Conservation (phyloP, 1,140 invertebrate species). For the Dreissena rostriformis region DNA sequence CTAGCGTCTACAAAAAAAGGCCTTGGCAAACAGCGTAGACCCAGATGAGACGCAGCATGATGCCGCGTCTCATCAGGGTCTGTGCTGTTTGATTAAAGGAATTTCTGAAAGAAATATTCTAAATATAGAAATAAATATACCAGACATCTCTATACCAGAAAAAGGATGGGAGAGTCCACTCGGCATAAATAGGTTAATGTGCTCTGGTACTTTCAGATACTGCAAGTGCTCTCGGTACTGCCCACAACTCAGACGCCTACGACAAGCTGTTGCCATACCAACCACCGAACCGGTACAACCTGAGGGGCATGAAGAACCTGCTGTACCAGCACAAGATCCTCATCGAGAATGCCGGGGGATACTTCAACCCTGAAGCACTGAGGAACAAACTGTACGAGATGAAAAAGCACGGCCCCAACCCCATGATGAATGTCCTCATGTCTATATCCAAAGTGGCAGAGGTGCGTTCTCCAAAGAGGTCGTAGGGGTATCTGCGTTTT, state of each 20-base stretch:
- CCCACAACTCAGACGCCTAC: neutral
- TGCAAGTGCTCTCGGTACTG: neutral
- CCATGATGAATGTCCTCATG: constrained; percentile 33
- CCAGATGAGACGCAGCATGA: too few species aligned
- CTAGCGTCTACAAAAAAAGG: too few species aligned
- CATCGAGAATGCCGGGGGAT: constrained; percentile 41
- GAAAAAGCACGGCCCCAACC: constrained; percentile 27
- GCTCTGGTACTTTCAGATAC: neutral
- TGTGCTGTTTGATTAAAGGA: too few species aligned
- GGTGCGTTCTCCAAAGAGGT: too few species aligned
- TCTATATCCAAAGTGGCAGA: constrained; percentile 23
- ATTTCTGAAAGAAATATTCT: too few species aligned
- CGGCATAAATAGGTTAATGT: too few species aligned
- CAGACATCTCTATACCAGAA: too few species aligned
- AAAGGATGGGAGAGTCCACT: too few species aligned
- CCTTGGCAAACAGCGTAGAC: too few species aligned
- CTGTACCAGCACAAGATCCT: constrained; percentile 51
- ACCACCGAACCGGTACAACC: constrained; percentile 49
- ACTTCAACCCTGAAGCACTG: constrained; percentile 9
- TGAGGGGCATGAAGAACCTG: constrained; percentile 41
- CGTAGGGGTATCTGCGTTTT: too few species aligned
- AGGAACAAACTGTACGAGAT: constrained; percentile 2
- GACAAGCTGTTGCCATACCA: constrained; percentile 44
- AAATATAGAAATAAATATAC: too few species aligned
- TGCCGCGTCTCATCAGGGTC: too few species aligned